A percentile compares a stretch with the other conserved stretches of the same genome.
Evolutionary conservation across 1,140 invertebrate genomes (phyloP).

Genomic region (Lepidurus packardi): DNA sequence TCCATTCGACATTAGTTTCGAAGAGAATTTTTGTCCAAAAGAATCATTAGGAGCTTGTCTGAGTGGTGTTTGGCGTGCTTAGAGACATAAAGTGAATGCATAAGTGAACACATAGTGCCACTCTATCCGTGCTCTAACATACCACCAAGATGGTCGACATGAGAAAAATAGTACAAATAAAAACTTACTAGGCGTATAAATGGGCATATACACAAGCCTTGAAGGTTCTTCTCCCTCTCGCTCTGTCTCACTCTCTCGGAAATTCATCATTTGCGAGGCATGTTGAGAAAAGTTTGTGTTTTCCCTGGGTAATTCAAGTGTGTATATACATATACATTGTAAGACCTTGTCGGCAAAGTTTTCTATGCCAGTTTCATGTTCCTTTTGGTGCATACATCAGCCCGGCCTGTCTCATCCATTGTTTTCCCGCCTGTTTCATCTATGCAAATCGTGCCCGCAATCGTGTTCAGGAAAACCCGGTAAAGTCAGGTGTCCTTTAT

Average conservation of each 20-base stretch:
- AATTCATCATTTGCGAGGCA: background rate
- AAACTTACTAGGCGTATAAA: no score
- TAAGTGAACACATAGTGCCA: background rate
- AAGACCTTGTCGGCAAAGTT: background rate
- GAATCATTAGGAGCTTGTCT: conserved; percentile 1
- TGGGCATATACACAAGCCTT: no score
- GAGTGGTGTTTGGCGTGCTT: conserved; percentile 7
- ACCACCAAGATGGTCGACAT: background rate
- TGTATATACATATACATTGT: background rate
- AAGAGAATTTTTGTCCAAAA: background rate
- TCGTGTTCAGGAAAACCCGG: background rate
- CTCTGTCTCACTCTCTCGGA: background rate
- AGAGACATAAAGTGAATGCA: conserved; percentile 1
- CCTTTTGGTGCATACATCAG: conserved; percentile 2
- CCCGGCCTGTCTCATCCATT: conserved; percentile 6
- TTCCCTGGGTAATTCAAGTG: background rate
- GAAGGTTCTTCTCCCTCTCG: no score
- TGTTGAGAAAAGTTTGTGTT: background rate
- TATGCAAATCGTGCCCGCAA: conserved; percentile 14
- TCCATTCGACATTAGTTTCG: background rate
- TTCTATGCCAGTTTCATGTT: background rate
- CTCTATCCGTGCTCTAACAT: background rate
- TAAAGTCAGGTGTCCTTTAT: conserved; percentile 19
- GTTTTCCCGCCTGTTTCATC: conserved; percentile 18
- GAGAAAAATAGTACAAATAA: no score